Evolutionary conservation across 2,113 vertebrate species (phyloP).

Genomic region (Dromaius novaehollandiae): DNA sequence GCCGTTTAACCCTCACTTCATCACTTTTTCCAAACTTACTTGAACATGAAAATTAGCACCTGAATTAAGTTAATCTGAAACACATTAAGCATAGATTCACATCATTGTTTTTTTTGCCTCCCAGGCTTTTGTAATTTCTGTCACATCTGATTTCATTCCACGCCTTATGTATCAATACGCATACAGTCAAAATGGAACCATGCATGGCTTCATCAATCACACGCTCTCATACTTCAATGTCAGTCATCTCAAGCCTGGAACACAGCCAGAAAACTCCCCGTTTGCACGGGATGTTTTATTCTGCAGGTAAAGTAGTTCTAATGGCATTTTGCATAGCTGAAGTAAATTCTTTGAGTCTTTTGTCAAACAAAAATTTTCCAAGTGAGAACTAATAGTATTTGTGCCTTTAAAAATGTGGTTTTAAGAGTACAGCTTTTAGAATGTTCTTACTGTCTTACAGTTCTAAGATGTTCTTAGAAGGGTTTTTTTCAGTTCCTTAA

Average conservation of each 20-base stretch:
- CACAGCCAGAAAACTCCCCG: slow-evolving; percentile 85
- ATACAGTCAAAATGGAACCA: slow-evolving; percentile 91
- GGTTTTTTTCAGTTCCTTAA: not conserved
- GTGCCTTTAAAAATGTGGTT: not conserved
- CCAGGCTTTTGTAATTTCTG: slow-evolving; percentile 96
- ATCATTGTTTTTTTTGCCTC: not conserved
- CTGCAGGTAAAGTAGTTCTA: slow-evolving; percentile 87
- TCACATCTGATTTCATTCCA: slow-evolving; percentile 97
- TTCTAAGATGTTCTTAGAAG: not conserved
- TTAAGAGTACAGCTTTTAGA: not conserved
- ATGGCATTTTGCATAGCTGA: not conserved
- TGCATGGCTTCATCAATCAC: slow-evolving; percentile 95
- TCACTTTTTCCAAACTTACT: not conserved
- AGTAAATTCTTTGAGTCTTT: not conserved
- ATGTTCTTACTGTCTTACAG: not conserved
- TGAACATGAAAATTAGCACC: not conserved
- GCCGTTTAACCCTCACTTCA: not conserved
- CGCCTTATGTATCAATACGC: slow-evolving; percentile 94
- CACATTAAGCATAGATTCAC: not conserved
- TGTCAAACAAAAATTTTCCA: not conserved
- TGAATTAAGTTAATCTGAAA: not conserved
- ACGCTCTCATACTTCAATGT: slow-evolving; percentile 96
- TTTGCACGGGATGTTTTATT: slow-evolving; percentile 85
- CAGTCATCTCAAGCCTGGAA: slow-evolving; percentile 89
- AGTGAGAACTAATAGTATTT: not conserved